These are phyloP conservation scores for Brassicogethes aeneus DNA, from an alignment of 2,888 invertebrate genomes.

Conservation along the genomic window DNA sequence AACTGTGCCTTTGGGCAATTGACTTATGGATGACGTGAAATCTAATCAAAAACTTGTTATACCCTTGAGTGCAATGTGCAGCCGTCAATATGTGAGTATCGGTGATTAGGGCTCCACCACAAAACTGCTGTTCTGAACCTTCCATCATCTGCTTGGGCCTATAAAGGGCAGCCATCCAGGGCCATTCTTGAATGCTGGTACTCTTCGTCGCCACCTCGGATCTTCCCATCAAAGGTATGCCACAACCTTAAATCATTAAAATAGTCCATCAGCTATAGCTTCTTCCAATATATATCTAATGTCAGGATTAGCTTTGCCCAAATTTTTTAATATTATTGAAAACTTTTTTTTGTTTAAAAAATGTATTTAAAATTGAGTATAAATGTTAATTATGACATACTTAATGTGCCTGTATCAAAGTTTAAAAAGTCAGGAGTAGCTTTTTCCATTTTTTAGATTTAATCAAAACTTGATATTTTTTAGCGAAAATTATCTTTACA, in stretches of 20 bases:
- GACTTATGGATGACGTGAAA: too few relatives aligned
- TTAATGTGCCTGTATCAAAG: too few relatives aligned
- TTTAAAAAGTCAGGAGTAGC: too few relatives aligned
- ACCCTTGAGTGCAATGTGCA: conserved; percentile 62
- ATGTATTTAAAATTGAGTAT: too few relatives aligned
- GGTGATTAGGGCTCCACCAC: conserved; percentile 75
- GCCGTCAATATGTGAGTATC: conserved; percentile 71
- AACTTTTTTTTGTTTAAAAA: too few relatives aligned
- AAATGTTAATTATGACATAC: too few relatives aligned
- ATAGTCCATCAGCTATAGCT: not conserved
- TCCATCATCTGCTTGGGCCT: conserved; percentile 38
- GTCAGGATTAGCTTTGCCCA: not conserved
- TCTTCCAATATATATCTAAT: not conserved
- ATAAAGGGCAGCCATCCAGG: conserved; percentile 76
- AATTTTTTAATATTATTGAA: not conserved
- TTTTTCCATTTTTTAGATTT: too few relatives aligned
- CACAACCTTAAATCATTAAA: conserved; percentile 30
- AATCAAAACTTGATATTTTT: too few relatives aligned
- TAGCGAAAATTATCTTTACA: too few relatives aligned
- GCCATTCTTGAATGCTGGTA: conserved; percentile 54
- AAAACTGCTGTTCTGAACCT: conserved; percentile 51
- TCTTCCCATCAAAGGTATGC: conserved; percentile 25
- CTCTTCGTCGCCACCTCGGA: conserved; percentile 12
- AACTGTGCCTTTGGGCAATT: too few relatives aligned
- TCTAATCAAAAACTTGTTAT: conserved; percentile 16